These are phyloP conservation scores for Nibea coibor DNA, from an alignment of 2,113 vertebrate species.

Conservation along the genomic window DNA sequence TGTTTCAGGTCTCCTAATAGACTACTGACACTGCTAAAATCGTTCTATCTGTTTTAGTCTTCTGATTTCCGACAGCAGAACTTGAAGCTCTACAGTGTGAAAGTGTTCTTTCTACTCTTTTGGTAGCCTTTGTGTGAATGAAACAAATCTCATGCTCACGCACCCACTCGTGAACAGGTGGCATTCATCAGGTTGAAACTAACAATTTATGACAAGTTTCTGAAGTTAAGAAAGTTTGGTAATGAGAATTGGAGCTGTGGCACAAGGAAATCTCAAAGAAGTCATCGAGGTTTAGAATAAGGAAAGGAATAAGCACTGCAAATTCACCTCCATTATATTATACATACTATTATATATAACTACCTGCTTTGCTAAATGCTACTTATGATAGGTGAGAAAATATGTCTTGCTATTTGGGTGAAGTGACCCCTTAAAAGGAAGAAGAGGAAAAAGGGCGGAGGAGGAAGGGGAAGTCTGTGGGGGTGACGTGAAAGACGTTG, in stretches of 20 bases:
- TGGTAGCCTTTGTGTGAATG: not conserved
- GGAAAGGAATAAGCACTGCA: not conserved
- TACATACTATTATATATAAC: not conserved
- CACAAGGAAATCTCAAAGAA: not conserved
- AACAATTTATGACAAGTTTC: not conserved
- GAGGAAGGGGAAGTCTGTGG: slow-evolving; percentile 53
- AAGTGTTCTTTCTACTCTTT: not conserved
- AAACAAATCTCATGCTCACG: not conserved
- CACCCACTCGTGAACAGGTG: not conserved
- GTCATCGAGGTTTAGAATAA: not conserved
- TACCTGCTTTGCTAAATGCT: not conserved
- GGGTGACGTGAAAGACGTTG: slow-evolving; percentile 43
- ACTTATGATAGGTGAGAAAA: not conserved
- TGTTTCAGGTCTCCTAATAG: too few relatives aligned
- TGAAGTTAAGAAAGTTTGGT: not conserved
- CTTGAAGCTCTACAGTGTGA: not conserved
- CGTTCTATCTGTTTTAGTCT: not conserved
- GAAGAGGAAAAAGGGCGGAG: slow-evolving; percentile 26
- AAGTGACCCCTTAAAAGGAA: slow-evolving; percentile 31
- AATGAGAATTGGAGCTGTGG: not conserved
- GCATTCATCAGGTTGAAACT: not conserved
- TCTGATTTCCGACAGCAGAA: not conserved
- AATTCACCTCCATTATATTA: not conserved
- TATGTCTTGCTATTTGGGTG: slow-evolving; percentile 22
- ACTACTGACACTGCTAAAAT: not conserved